Evolutionary conservation across 2,113 vertebrate species (phyloP).

Genomic region (Pelecanoides urinatrix): DNA sequence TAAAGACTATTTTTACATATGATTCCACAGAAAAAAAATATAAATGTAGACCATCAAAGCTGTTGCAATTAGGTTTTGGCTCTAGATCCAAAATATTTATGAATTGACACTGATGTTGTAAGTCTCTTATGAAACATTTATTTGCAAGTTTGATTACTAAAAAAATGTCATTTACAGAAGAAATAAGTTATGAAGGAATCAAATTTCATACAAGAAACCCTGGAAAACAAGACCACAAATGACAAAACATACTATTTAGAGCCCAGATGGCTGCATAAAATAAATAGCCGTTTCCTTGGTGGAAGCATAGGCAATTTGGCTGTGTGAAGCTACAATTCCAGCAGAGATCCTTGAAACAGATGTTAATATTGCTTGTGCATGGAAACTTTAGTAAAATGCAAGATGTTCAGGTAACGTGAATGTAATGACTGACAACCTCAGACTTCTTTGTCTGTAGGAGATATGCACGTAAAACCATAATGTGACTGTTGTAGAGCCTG

Average conservation of each 20-base stretch:
- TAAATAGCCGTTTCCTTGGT: constrained; percentile 81
- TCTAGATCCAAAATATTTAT: constrained; percentile 57
- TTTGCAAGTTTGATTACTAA: constrained; percentile 44
- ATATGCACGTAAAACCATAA: neutral
- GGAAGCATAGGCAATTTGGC: constrained; percentile 81
- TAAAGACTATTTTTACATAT: constrained; percentile 2
- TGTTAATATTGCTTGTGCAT: constrained; percentile 80
- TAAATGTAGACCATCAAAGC: constrained; percentile 20
- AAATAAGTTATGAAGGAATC: constrained; percentile 67
- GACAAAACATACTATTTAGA: constrained; percentile 78
- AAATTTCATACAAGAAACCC: constrained; percentile 66
- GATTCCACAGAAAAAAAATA: neutral
- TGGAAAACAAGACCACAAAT: constrained; percentile 73
- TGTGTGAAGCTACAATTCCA: constrained; percentile 76
- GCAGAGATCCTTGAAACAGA: constrained; percentile 81
- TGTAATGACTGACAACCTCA: constrained; percentile 40
- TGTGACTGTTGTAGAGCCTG: neutral
- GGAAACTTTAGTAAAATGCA: constrained; percentile 75
- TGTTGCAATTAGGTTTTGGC: constrained; percentile 26
- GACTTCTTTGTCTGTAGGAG: constrained; percentile 37
- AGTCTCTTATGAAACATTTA: constrained; percentile 38
- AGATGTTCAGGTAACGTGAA: constrained; percentile 76
- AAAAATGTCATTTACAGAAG: constrained; percentile 23
- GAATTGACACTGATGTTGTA: constrained; percentile 16
- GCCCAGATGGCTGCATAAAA: constrained; percentile 84